phyloP scores from a whole-genome alignment of 2,797 vertebrate genomes.

The Huso huso region DNA sequence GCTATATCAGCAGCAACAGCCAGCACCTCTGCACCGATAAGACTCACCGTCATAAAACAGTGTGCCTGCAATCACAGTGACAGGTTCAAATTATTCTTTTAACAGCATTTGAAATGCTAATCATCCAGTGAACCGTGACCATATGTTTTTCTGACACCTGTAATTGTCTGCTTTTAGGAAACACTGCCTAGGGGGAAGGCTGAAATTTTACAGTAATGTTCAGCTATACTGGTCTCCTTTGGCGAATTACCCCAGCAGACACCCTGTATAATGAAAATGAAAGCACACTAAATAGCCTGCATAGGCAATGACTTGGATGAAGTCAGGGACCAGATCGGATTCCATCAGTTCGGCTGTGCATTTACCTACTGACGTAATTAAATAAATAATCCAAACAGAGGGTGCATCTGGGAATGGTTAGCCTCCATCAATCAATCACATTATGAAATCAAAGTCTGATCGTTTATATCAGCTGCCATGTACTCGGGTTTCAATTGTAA shows the following conservation, averaged over 20 bases:
- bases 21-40: constrained; percentile 11
- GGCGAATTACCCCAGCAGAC: background rate
- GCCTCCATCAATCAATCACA: background rate
- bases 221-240: background rate
- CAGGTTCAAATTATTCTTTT: constrained; percentile 34
- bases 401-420: constrained; percentile 3
- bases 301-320: background rate
- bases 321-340: background rate
- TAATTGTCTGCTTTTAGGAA: constrained; percentile 32
- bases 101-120: constrained; percentile 43
- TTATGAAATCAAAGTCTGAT: background rate
- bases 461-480: background rate
- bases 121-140: constrained; percentile 33
- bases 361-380: constrained; percentile 4
- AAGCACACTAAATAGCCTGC: background rate
- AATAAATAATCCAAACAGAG: background rate
- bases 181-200: constrained; percentile 21
- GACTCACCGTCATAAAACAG: constrained; percentile 14
- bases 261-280: background rate
- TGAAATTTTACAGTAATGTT: constrained; percentile 21
- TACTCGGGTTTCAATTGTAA: background rate
- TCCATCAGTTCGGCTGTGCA: background rate
- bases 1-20: constrained; percentile 17
- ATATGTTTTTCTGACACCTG: constrained; percentile 38
- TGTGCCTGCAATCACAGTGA: constrained; percentile 28